A percentile compares a stretch with the other conserved stretches of the same genome.
These are phyloP conservation scores for Scylla paramamosain DNA, from an alignment of 1,140 invertebrate genomes.

Conservation along the genomic window DNA sequence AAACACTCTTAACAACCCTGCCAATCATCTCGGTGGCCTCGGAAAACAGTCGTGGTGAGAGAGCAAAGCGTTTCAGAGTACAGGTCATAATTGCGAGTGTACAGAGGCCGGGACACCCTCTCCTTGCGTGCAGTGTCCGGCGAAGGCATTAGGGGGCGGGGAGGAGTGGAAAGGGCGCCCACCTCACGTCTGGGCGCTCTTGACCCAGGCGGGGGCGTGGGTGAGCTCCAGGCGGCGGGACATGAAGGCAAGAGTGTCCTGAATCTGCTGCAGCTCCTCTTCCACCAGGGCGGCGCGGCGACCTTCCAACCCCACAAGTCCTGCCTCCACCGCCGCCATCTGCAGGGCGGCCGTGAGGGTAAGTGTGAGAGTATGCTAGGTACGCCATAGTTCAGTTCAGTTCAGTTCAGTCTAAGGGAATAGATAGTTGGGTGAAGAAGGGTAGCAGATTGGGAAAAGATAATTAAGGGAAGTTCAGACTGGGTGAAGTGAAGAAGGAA, in stretches of 20 bases:
- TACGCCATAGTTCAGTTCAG: not conserved
- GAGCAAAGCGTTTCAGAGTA: not conserved
- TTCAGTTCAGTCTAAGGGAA: not conserved
- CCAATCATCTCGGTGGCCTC: not conserved
- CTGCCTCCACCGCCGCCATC: slow-evolving; percentile 60
- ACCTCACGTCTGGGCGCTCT: slow-evolving; percentile 34
- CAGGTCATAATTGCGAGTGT: not conserved
- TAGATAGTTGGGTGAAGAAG: not conserved
- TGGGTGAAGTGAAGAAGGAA: no score
- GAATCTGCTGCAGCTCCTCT: slow-evolving; percentile 46
- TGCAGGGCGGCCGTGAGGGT: not conserved
- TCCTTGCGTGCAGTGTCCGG: no score
- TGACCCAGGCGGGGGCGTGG: slow-evolving; percentile 52
- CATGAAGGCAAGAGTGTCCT: slow-evolving; percentile 65
- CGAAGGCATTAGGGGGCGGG: not conserved
- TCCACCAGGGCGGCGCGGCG: slow-evolving; percentile 52
- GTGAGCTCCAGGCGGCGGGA: slow-evolving; percentile 51
- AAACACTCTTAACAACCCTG: not conserved
- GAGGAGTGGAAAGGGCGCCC: not conserved
- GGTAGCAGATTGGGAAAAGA: no score
- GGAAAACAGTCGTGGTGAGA: not conserved
- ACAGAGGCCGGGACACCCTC: not conserved
- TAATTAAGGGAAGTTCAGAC: no score
- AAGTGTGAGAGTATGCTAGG: not conserved
- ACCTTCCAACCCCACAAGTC: slow-evolving; percentile 32